Base-by-base conservation (phyloP, 30 jellyfish, hydroid and myxozoan genomes). In the Phacellophora camtschatica region DNA sequence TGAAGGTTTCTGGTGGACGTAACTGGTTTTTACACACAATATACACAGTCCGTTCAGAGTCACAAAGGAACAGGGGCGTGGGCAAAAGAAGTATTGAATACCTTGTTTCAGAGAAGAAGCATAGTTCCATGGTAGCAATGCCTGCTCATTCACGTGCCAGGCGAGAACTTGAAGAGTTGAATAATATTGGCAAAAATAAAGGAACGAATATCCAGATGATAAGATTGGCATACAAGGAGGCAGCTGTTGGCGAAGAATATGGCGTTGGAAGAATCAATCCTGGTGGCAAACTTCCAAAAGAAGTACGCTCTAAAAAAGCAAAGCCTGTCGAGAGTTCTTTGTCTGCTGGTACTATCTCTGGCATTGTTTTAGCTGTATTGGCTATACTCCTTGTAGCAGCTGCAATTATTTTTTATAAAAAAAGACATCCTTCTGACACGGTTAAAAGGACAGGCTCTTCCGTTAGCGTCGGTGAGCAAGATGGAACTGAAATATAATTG, bases 21-120 rank as follows among this genome's bases (percentile, higher is more conserved):
- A 93, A 71, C 75, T 93, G 99, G 99, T 93, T 80, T 78, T 61
- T 93, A 49, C 99, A 93, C 58, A 96, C 94, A 3, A 79, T 93
- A 24, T 93, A 93, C 88, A 74, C 97, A 0, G 89, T 93, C 56
- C 79, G 95, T 8, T 74, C 97, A 6, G 81, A 87, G 36, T 70
- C 89, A 19, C 89, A 78, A 74, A 82, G 69, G 61, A 93, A 93
- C 64, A 77, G 97, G 22, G 90, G 96, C 7, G 72, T 77, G 15
- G 91, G 95, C 7, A 68, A 84, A 61, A 37, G 96, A 41, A 70
- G 87, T 27, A 37, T 85, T 42, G 94, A 78, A 1, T 66, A 69
- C 20, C 70, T 71, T 20, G 66, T 10, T 0, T 29, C 15, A 2
- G 86, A 62, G 23, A 56, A 54, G 10, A 63, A 32, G 58, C 87